phyloP scores from a whole-genome alignment of 2,113 vertebrate species.

The Amblyopsis rosae region DNA sequence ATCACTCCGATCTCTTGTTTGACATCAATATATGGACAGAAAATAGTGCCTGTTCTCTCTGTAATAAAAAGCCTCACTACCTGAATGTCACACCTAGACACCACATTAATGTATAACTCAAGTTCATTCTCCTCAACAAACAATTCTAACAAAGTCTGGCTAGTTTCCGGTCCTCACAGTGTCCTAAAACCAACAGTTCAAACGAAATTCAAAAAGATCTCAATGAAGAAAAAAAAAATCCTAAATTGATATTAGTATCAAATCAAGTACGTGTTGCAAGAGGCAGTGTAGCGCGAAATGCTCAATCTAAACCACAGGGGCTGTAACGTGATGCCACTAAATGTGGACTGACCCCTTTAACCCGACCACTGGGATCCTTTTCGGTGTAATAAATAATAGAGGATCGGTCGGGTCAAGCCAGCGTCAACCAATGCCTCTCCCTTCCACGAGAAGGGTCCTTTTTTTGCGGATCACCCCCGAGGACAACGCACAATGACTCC shows the following conservation, averaged over 20 bases:
- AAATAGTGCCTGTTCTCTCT: too few species aligned
- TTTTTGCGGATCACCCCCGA: constrained; percentile 54
- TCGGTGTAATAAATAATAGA: constrained; percentile 79
- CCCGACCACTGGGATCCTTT: constrained; percentile 66
- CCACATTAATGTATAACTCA: too few species aligned
- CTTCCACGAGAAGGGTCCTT: constrained; percentile 41
- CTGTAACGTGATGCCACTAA: constrained; percentile 63
- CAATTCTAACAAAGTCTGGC: constrained; percentile 4
- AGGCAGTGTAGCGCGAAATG: constrained; percentile 81
- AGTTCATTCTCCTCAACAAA: too few species aligned
- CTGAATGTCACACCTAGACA: too few species aligned
- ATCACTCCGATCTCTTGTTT: too few species aligned
- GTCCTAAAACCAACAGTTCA: constrained; percentile 52
- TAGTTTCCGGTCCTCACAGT: constrained; percentile 39
- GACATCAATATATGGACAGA: too few species aligned
- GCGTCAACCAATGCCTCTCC: constrained; percentile 54
- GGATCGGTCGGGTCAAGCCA: constrained; percentile 68
- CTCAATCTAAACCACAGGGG: constrained; percentile 73
- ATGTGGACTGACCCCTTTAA: constrained; percentile 78
- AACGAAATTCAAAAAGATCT: constrained; percentile 51
- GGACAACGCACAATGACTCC: constrained; percentile 64
- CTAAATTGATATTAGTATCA: constrained; percentile 81
- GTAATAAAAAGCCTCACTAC: too few species aligned
- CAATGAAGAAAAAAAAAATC: constrained; percentile 68
- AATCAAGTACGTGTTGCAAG: constrained; percentile 69